These are phyloP conservation scores for Hedya salicella DNA, from an alignment of 2,888 invertebrate species.

Conservation along the genomic window DNA sequence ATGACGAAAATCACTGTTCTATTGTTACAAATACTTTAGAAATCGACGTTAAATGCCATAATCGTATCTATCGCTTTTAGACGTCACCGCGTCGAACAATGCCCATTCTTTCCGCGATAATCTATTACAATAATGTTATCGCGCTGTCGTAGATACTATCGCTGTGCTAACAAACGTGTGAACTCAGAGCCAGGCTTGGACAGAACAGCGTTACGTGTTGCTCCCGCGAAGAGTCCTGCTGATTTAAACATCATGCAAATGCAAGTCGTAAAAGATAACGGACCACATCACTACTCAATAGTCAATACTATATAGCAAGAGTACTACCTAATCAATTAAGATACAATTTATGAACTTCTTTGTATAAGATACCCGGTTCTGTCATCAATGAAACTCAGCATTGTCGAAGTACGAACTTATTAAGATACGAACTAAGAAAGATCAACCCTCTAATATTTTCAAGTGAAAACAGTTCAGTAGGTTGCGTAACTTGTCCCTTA, in stretches of 20 bases:
- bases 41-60: slow-evolving; percentile 40
- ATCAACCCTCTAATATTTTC: slow-evolving; percentile 10
- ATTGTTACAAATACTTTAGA: slow-evolving; percentile 33
- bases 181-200: slow-evolving; percentile 12
- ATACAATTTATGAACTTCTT: too few species aligned
- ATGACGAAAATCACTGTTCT: slow-evolving; percentile 17
- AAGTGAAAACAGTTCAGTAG: slow-evolving; percentile 3
- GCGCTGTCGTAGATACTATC: slow-evolving; percentile 23
- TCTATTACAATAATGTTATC: slow-evolving; percentile 35
- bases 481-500: slow-evolving; percentile 56
- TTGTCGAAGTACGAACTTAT: neutral
- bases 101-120: slow-evolving; percentile 36
- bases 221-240: slow-evolving; percentile 3
- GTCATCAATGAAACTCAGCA: neutral
- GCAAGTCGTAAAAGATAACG: slow-evolving; percentile 45
- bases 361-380: too few species aligned
- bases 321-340: too few species aligned
- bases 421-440: slow-evolving; percentile 8
- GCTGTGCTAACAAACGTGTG: slow-evolving; percentile 36
- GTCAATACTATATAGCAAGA: neutral
- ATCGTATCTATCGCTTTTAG: slow-evolving; percentile 27
- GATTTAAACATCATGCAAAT: slow-evolving; percentile 11
- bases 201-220: neutral
- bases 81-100: slow-evolving; percentile 35
- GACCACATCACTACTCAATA: neutral